These are phyloP conservation scores for Mesopsocus fuscifrons DNA, from an alignment of 2,888 invertebrate species.

Conservation along the genomic window DNA sequence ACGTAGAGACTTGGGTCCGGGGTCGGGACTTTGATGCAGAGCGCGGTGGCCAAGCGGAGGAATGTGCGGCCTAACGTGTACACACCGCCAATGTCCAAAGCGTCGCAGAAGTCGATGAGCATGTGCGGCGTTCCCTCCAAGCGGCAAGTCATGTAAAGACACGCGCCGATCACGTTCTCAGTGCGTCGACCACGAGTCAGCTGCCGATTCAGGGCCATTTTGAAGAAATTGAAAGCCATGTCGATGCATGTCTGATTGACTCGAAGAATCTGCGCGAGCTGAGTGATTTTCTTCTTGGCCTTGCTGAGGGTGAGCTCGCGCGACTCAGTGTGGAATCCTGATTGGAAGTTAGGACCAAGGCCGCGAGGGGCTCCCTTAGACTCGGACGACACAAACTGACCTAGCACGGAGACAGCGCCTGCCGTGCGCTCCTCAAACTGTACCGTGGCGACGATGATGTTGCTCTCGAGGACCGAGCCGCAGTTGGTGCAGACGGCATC, in stretches of 20 bases:
- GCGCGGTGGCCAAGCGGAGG: slow-evolving; percentile 65
- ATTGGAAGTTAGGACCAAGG: slow-evolving; percentile 60
- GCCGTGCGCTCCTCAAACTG: slow-evolving; percentile 87
- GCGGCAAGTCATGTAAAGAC: slow-evolving; percentile 92
- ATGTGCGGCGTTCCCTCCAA: slow-evolving; percentile 89
- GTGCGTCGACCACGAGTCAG: slow-evolving; percentile 82
- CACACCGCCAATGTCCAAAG: slow-evolving; percentile 80
- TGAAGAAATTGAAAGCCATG: slow-evolving; percentile 84
- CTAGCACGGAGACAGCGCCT: slow-evolving; percentile 73
- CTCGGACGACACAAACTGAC: slow-evolving; percentile 83
- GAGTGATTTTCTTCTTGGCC: slow-evolving; percentile 67
- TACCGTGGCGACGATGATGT: slow-evolving; percentile 88
- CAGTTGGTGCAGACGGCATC: slow-evolving; percentile 93
- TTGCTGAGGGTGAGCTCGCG: slow-evolving; percentile 80
- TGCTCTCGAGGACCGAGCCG: slow-evolving; percentile 90
- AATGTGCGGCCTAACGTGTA: slow-evolving; percentile 90
- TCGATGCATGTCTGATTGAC: slow-evolving; percentile 84
- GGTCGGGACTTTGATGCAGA: slow-evolving; percentile 79
- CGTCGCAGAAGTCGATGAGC: slow-evolving; percentile 91
- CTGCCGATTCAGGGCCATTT: slow-evolving; percentile 66
- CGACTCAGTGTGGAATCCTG: slow-evolving; percentile 70
- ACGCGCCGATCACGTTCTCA: slow-evolving; percentile 85
- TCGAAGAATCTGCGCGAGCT: slow-evolving; percentile 45
- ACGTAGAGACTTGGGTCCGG: slow-evolving; percentile 92
- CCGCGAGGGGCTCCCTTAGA: slow-evolving; percentile 68